Evolutionary conservation across 2,888 invertebrate genomes (phyloP).

Genomic region (Rotaria magnacalcarata): DNA sequence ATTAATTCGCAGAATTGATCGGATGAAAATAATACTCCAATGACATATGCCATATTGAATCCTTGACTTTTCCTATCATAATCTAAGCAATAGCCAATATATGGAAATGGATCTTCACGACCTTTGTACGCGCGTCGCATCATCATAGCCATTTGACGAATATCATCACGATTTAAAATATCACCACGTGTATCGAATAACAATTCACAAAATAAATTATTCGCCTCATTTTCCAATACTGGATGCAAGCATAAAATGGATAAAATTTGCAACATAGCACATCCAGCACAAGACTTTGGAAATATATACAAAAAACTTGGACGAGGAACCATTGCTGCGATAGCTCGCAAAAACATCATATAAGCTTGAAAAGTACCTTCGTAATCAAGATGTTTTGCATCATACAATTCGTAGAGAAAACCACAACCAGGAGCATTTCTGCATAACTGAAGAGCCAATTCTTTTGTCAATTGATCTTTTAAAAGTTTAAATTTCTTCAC

Average conservation of each 20-base stretch:
- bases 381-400: no score
- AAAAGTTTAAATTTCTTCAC: no score
- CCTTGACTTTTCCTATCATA: neutral
- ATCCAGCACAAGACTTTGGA: neutral
- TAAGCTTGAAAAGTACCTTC: neutral
- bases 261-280: neutral
- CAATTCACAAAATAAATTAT: neutral
- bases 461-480: no score
- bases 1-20: neutral
- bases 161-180: neutral
- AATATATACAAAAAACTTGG: neutral
- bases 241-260: neutral
- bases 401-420: neutral
- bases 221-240: neutral
- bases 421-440: neutral
- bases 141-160: neutral
- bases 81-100: neutral
- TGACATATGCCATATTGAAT: neutral
- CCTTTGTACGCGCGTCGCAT: neutral
- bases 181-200: no score
- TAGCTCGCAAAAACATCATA: neutral
- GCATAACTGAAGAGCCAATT: no score
- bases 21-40: neutral
- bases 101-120: neutral
- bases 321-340: neutral